A percentile compares a stretch with the other conserved stretches of the same genome.
These are phyloP conservation scores for Odontocolon sp. DNA, from an alignment of 2,888 invertebrate genomes.

Conservation along the genomic window DNA sequence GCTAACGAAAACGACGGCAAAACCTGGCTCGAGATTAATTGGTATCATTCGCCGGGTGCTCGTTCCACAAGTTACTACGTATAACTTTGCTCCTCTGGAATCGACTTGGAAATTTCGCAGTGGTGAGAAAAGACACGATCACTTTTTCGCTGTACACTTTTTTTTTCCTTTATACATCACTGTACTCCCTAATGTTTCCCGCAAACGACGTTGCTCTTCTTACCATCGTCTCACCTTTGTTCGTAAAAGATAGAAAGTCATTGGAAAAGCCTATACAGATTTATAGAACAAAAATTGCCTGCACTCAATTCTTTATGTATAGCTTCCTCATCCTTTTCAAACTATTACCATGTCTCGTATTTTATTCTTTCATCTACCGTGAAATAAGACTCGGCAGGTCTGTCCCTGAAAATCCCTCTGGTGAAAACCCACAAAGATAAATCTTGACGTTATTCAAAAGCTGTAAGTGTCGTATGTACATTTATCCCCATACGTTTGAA, in stretches of 20 bases:
- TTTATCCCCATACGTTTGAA: too few relatives aligned
- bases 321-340: too few relatives aligned
- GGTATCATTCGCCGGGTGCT: constrained; percentile 55
- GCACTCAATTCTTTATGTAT: too few relatives aligned
- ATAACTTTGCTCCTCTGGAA: constrained; percentile 52
- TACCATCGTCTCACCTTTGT: neutral
- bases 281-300: too few relatives aligned
- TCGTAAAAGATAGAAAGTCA: too few relatives aligned
- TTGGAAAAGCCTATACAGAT: too few relatives aligned
- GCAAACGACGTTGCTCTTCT: neutral
- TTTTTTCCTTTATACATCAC: constrained; percentile 17
- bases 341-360: neutral
- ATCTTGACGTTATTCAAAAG: constrained; percentile 4
- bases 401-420: neutral
- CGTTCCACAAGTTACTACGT: constrained; percentile 48
- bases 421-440: neutral
- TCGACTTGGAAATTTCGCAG: constrained; percentile 55
- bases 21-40: constrained; percentile 59
- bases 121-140: constrained; percentile 37
- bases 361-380: constrained; percentile 10
- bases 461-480: neutral
- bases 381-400: constrained; percentile 9
- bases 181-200: constrained; percentile 4
- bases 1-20: constrained; percentile 58
- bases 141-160: constrained; percentile 26